Base-by-base conservation (phyloP, 2,888 invertebrate genomes). In the Julus scanicus region DNA sequence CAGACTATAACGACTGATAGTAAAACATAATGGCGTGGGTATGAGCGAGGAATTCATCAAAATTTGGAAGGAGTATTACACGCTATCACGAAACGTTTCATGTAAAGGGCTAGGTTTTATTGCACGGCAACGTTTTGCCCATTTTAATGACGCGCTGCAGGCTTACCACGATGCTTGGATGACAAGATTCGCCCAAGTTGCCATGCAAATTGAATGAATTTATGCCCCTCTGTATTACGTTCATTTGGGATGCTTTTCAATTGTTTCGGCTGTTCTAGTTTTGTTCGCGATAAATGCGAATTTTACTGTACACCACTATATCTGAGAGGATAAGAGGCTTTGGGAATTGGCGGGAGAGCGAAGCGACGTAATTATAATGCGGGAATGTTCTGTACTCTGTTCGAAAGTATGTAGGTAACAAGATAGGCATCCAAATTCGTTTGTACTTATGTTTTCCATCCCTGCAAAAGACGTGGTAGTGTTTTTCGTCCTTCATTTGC, bases 21-120 rank as follows among this genome's bases (percentile, higher is more conserved):
- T 80, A 80, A 80, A 80, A 80, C 80, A 80, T 80, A 80, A 80
- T 80, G 80, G 80, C 80, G 37, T 37, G 80, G 80, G 29, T 80
- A 80, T 80, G 80, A 80, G 80, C 80, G 80, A 37, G 37, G 80
- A 80, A 80, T 80, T 80, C 80, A 80, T 80, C 80, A 80, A 80
- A 80, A 80, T 37, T 80, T 80, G 80, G 80, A 15, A 29, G 13
- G 80, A 80, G 80, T 80, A 80, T 80, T 13, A 15, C 80, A 37
- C 80, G 80, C 80, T 37, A 80, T 37, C 80, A 80, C 80, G 37
- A 80, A 80, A 80, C 80, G 37, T 80, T 80, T 80, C 80, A 80
- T 15, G 80, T 80, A 29, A 80, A 80, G 37, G 37, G 29, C 80
- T 80, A 11, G 37, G 13, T 80, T 53, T 80, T 80, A 80, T 80